phyloP scores from a whole-genome alignment of 2,113 vertebrate genomes.

The Halichoeres trimaculatus region DNA sequence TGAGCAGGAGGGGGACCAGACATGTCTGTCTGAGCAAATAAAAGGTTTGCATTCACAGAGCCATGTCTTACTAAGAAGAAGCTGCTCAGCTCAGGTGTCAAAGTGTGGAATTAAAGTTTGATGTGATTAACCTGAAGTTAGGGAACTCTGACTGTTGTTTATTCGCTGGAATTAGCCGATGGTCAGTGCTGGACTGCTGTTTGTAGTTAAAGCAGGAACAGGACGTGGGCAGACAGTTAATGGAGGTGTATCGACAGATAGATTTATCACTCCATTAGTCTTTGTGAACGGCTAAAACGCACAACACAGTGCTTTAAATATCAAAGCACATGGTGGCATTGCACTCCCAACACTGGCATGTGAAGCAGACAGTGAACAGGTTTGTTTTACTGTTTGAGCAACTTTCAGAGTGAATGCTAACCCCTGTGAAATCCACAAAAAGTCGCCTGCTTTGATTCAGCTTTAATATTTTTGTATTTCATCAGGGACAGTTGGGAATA shows the following conservation, averaged over 20 bases:
- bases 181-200: neutral
- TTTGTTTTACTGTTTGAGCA: neutral
- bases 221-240: neutral
- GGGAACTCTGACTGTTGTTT: too few relatives aligned
- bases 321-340: neutral
- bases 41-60: too few relatives aligned
- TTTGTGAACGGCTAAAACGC: neutral
- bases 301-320: neutral
- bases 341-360: neutral
- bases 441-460: constrained; percentile 3
- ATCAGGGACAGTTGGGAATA: neutral
- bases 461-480: constrained; percentile 29
- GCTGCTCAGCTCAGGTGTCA: too few relatives aligned
- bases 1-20: too few relatives aligned
- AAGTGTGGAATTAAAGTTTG: too few relatives aligned
- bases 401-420: constrained; percentile 4
- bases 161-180: neutral
- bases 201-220: neutral
- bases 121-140: too few relatives aligned
- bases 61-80: too few relatives aligned
- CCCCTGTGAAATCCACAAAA: constrained; percentile 12
- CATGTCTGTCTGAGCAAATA: too few relatives aligned
- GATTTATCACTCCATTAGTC: neutral
- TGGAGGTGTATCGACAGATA: neutral
- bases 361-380: neutral